These are phyloP conservation scores for Kryptopterus vitreolus DNA, from an alignment of 2,797 vertebrate species.

Conservation along the genomic window DNA sequence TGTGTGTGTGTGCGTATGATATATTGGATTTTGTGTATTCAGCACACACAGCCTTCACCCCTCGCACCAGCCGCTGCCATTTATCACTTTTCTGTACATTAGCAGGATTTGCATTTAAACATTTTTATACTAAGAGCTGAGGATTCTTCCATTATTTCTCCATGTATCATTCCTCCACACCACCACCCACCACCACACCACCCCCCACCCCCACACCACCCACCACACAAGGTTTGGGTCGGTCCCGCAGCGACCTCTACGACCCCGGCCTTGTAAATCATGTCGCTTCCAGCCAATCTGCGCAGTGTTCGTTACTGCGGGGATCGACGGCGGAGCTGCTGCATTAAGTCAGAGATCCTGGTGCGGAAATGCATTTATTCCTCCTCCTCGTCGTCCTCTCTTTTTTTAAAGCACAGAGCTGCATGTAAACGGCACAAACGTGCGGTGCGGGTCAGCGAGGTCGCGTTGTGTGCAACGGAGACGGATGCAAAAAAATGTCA, in stretches of 20 bases:
- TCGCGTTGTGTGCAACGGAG: constrained; percentile 27
- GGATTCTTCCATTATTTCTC: constrained; percentile 60
- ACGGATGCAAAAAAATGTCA: constrained; percentile 3
- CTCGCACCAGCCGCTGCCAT: constrained; percentile 44
- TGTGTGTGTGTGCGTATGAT: constrained; percentile 19
- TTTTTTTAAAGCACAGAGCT: not conserved
- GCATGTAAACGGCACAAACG: constrained; percentile 30
- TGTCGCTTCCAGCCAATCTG: constrained; percentile 58
- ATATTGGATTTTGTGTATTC: constrained; percentile 34
- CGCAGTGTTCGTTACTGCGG: constrained; percentile 44
- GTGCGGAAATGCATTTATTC: constrained; percentile 53
- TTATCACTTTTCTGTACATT: constrained; percentile 56
- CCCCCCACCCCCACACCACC: no score
- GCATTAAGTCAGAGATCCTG: constrained; percentile 51
- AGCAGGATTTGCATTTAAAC: constrained; percentile 55
- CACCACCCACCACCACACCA: no score
- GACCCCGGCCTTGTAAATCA: constrained; percentile 59
- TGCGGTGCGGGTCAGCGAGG: constrained; percentile 26
- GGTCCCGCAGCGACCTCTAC: constrained; percentile 43
- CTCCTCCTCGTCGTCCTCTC: constrained; percentile 34
- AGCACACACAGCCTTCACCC: constrained; percentile 47
- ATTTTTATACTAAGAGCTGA: constrained; percentile 43
- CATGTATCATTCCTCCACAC: constrained; percentile 55
- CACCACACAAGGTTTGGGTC: no score
- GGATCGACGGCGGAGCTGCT: constrained; percentile 38